Base-by-base conservation (phyloP, 2,113 vertebrate species). In the Proteles cristata region DNA sequence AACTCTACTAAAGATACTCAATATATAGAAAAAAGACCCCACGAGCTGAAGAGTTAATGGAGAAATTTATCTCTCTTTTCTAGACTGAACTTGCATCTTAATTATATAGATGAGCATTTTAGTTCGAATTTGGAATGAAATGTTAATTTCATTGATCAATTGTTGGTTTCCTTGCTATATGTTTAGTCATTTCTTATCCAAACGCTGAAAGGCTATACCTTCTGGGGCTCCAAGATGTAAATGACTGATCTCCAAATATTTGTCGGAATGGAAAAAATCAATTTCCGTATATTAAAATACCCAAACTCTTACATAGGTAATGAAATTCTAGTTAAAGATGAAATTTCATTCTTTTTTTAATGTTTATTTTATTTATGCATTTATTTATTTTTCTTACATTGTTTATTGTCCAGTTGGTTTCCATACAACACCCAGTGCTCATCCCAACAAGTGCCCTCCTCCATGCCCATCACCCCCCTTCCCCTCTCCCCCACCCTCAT, bases 141-240 rank as follows among this genome's bases (percentile, higher is more conserved):
- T 96, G 98, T 96, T 97, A 84, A 97, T 98, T 97, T 96, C 82
- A 35, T 96, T 96, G 96, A 97, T 95, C 77, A 68, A 68, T 97
- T 90, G 58, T 39, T 92, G 80, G 61, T 97, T 98, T 98, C 88
- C 96, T 95, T 98, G 97, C 92, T 97, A 96, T 94, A 91, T 93
- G 65, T 97, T 97, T 94, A 93, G 89, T 97, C 25, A 90, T 98
- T 98, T 98, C 86, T 97, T 95, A 97, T 92, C 0, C 1, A 92
- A 96, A 97, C 43, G 81, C 61, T 97, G 93, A 96, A 88, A 65
- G 50, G 50, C 43, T 96, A 39, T 92, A 63, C 11, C 92, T 88
- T 87, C 0, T 93, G 96, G 55, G 91, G 33, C 68, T 97, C 1
- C 0, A 77, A 95, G 81, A 96, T 98, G 84, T 88, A 98, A 94